Evolutionary conservation across 1,140 invertebrate species (phyloP), one percentile per base, ranked within the genome.

Genomic region (Lepeophtheirus salmonis): DNA sequence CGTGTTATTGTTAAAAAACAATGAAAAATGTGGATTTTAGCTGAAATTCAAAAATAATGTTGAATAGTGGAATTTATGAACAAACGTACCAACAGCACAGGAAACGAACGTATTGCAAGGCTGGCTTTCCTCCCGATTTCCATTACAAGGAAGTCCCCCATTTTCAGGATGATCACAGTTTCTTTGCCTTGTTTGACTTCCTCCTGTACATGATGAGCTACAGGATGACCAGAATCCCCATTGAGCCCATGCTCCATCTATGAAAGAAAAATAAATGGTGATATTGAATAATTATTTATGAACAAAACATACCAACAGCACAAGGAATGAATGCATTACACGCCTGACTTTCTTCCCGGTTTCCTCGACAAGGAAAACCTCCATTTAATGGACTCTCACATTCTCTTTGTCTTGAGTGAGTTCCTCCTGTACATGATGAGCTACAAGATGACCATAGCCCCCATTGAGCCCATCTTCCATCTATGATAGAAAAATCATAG

Each of bases 171-270:
- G 78, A 62, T 83, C 78, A 66, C 84, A 87, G 22, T 70, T 67
- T 61, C 80, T 67, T 10, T 69, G 72, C 20, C 78, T 70, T 20
- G 72, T 70, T 10, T 76, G 72, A 3, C 79, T 68, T 0, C 85
- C 84, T 17, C 77, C 71, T 0, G 82, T 83, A 67, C 86, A 83
- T 48, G 80, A 76, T 4, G 78, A 78, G 64, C 83, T 80, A 70
- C 86, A 86, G 26, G 79, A 74, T 25, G 83, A 78, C 86, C 86
- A 84, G 56, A 85, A 79, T 10, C 79, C 76, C 84, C 87, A 90
- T 64, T 83, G 83, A 14, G 83, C 79, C 81, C 84, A 87, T 65
- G 80, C 78, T n/a, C 74, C 77, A 50, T 64, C 63, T 51, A 41
- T 41, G 6, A 10, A 41, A 6, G n/a, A 41, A 41, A 41, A 41